Conservation (phyloP, 2,797 vertebrate species). For the Acanthurus lineatus region DNA sequence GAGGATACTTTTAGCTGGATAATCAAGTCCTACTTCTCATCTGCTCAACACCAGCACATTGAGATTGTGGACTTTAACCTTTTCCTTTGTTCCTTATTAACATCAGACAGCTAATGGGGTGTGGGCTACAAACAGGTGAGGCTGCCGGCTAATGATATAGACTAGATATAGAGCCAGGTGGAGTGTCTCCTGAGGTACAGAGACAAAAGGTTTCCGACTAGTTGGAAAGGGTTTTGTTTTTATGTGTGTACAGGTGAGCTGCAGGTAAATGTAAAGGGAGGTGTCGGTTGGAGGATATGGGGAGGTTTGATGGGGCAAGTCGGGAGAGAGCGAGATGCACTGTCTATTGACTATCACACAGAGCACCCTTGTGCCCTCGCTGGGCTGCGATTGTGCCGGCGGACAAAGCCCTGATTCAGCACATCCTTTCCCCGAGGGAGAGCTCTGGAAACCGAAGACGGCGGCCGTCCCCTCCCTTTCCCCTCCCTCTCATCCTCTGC, state of each 20-base stretch:
- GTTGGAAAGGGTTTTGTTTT: slow-evolving; percentile 27
- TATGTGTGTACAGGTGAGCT: slow-evolving; percentile 64
- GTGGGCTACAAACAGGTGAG: slow-evolving; percentile 71
- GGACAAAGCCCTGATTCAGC: slow-evolving; percentile 91
- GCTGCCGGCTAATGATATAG: slow-evolving; percentile 57
- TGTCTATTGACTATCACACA: slow-evolving; percentile 85
- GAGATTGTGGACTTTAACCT: slow-evolving; percentile 80
- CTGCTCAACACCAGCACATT: slow-evolving; percentile 49
- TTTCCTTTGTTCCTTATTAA: slow-evolving; percentile 75
- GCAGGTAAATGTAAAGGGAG: slow-evolving; percentile 69
- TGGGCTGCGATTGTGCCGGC: slow-evolving; percentile 82
- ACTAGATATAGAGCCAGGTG: slow-evolving; percentile 26
- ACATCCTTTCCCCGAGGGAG: slow-evolving; percentile 85
- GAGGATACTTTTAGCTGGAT: slow-evolving; percentile 68
- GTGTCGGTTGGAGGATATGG: slow-evolving; percentile 47
- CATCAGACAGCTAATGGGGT: slow-evolving; percentile 70
- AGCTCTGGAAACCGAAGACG: slow-evolving; percentile 87
- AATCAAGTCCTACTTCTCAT: slow-evolving; percentile 70
- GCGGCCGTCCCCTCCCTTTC: slow-evolving; percentile 67
- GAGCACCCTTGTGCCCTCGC: slow-evolving; percentile 88
- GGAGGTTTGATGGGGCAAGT: slow-evolving; percentile 60
- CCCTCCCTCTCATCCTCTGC: slow-evolving; percentile 70
- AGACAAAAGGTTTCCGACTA: slow-evolving; percentile 32
- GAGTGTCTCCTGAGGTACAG: slow-evolving; percentile 1
- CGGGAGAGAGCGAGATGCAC: slow-evolving; percentile 78